Conservation (phyloP, 2,797 vertebrate genomes). For the Potorous gilbertii region DNA sequence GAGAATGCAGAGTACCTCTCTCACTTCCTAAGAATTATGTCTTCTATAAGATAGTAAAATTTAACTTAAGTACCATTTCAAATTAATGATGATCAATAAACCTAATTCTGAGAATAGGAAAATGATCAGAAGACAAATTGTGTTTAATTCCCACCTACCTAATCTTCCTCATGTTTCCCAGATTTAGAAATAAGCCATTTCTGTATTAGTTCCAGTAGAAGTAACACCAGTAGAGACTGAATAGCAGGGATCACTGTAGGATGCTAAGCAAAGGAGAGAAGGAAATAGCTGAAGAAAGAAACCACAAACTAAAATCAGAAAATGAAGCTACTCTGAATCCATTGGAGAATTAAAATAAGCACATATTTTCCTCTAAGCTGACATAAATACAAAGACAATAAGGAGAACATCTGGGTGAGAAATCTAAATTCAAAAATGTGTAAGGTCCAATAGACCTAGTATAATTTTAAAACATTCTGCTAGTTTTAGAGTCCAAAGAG, state of each 20-base stretch:
- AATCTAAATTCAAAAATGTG: conserved; percentile 20
- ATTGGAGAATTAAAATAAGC: not conserved
- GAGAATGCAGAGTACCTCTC: not conserved
- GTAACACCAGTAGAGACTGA: not conserved
- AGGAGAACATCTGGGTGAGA: not conserved
- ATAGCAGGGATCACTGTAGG: not conserved
- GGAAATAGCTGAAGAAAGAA: not conserved
- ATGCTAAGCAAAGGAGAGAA: not conserved
- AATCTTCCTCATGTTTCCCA: not conserved
- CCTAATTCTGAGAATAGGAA: not conserved
- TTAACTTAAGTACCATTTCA: not conserved
- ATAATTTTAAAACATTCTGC: not conserved
- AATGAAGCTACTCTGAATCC: not conserved
- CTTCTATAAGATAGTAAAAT: not conserved
- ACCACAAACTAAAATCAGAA: not conserved
- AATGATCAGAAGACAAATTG: not conserved
- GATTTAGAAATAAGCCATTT: not conserved
- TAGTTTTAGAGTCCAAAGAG: not conserved
- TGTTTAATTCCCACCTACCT: not conserved
- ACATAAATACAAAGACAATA: not conserved
- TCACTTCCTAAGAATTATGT: not conserved
- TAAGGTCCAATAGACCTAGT: not conserved
- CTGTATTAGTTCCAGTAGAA: not conserved
- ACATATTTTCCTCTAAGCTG: conserved; percentile 23
- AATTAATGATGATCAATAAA: not conserved